These are phyloP conservation scores for Stenotaenia linearis DNA, from an alignment of 2,888 invertebrate genomes.

Conservation along the genomic window DNA sequence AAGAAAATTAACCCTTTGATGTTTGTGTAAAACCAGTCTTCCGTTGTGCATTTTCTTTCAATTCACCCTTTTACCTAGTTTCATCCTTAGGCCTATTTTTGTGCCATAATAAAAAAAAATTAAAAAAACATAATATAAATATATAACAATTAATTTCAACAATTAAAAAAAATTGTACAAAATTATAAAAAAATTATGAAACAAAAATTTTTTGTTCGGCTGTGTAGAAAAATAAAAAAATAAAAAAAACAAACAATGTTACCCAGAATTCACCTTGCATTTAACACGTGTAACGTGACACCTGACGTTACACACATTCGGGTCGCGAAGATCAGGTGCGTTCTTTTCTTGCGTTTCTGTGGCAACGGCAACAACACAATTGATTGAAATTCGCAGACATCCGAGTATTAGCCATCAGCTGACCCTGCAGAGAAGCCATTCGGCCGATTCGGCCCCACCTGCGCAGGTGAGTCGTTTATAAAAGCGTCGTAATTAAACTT, in stretches of 20 bases:
- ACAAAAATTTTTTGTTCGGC: no score
- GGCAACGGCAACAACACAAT: neutral
- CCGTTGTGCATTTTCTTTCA: neutral
- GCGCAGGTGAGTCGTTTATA: neutral
- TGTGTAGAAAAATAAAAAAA: neutral
- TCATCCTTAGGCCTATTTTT: neutral
- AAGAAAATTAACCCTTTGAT: neutral
- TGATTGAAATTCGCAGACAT: neutral
- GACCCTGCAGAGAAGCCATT: neutral
- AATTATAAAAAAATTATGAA: no score
- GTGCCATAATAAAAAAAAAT: neutral
- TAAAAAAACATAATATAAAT: no score
- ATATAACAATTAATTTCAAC: no score
- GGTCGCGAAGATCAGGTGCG: neutral
- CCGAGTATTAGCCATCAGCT: neutral
- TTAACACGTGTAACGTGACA: neutral
- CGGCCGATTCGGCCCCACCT: neutral
- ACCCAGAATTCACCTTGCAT: neutral
- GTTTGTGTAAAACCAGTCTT: neutral
- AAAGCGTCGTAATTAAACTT: neutral
- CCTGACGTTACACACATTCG: neutral
- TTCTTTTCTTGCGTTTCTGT: neutral
- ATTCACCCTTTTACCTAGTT: neutral
- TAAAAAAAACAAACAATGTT: neutral
- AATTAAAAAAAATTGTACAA: no score